Evolutionary conservation across 2,797 vertebrate genomes (phyloP), one percentile per base, ranked within the genome.

Genomic region (Crocidura indochinensis): DNA sequence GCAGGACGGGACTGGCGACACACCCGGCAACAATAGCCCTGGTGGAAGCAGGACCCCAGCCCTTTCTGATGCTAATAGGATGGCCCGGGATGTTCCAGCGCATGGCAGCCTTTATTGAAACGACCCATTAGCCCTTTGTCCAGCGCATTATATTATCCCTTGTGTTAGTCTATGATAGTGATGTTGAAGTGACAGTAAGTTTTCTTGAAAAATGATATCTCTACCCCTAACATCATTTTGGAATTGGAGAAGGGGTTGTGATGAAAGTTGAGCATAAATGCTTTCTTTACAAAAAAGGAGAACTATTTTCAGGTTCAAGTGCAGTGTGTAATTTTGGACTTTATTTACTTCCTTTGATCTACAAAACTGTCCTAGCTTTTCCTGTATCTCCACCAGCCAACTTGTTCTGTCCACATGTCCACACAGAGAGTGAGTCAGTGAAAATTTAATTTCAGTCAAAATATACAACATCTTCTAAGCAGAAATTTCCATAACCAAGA

Each of bases 61-160:
- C 83, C 97, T 98, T 98, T 98, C 97, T 98, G 97, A 98, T 98
- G 98, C 97, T 98, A 98, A 98, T 98, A 91, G 87, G 71, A 96
- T 94, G 96, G 97, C 95, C 88, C 27, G 29, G 96, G 96, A 97
- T 97, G 86, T 93, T 94, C 97, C 96, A 95, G 88, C 76, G 84
- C 82, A 20, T 64, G 93, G 82, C 91, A 2, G 95, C 92, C 88
- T 95, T 96, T 97, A 97, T 97, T 91, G 97, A 97, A 97, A 97
- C 84, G 81, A 46, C 67, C 95, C 93, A 88, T 96, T 96, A 96
- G 79, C 90, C 95, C 64, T 84, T 93, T 91, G 97, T 96, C 96
- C 91, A 44, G 94, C 38, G 88, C 89, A 62, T 96, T 97, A 97
- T 97, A 97, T 97, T 96, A 97, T 56, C 88, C 88, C 89, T 84